phyloP scores from a whole-genome alignment of 2,797 vertebrate genomes.

The Psittacula derbiana region DNA sequence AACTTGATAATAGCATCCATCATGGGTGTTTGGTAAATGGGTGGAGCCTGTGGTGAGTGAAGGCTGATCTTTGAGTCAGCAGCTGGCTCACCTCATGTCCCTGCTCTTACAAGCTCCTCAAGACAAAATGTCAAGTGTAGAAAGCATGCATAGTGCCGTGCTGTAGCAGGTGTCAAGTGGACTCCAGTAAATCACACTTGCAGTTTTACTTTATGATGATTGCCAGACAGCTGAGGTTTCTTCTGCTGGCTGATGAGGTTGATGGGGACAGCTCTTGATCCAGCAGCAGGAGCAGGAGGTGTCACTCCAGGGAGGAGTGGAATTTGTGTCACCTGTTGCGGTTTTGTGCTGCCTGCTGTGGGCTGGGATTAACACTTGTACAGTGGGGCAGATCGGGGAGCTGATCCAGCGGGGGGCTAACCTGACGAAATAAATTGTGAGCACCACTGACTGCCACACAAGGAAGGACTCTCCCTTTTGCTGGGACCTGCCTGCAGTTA shows the following conservation, averaged over 20 bases:
- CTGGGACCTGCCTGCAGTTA: not conserved
- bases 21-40: not conserved
- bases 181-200: not conserved
- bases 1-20: not conserved
- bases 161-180: not conserved
- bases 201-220: not conserved
- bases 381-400: not conserved
- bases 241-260: not conserved
- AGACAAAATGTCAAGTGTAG: too few relatives aligned
- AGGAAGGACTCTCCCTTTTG: not conserved
- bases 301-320: not conserved
- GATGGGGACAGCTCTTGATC: not conserved
- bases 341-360: not conserved
- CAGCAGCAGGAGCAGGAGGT: not conserved
- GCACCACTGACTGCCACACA: not conserved
- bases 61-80: not conserved
- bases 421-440: not conserved
- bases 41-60: not conserved
- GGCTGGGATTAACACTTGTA: not conserved
- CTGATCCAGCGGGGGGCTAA: not conserved
- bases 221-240: not conserved
- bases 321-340: accelerated
- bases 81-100: not conserved
- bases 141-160: not conserved
- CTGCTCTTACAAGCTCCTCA: not conserved